Conservation (phyloP, 2,797 vertebrate genomes). For the Halcyon smyrnensis region DNA sequence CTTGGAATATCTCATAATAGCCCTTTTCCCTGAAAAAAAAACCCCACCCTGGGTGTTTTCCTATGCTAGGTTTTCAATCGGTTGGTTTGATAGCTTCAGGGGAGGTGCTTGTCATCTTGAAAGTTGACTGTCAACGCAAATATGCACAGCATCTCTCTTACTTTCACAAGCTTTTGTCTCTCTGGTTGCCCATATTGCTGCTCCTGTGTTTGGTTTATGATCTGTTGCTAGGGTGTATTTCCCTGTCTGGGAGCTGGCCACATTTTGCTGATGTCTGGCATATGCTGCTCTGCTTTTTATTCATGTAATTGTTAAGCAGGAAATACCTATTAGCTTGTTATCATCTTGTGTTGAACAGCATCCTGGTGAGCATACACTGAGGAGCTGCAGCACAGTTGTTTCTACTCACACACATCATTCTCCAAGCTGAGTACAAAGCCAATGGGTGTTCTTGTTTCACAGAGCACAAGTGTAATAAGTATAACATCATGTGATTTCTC, state of each 20-base stretch:
- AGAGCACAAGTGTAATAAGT: not conserved
- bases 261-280: conserved; percentile 43
- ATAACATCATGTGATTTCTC: not conserved
- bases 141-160: not conserved
- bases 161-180: not conserved
- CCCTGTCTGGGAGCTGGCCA: conserved; percentile 6
- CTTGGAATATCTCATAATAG: not conserved
- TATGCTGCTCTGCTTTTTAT: conserved; percentile 51
- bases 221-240: conserved; percentile 52
- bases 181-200: not conserved
- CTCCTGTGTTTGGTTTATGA: conserved; percentile 35
- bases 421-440: not conserved
- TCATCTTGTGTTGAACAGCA: conserved; percentile 31
- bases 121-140: not conserved
- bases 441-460: not conserved
- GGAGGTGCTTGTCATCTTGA: not conserved
- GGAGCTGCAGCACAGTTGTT: conserved; percentile 45
- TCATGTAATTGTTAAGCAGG: conserved; percentile 46
- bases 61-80: not conserved
- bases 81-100: not conserved
- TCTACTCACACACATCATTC: conserved; percentile 39
- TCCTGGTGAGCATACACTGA: conserved; percentile 24
- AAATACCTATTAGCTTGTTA: conserved; percentile 70
- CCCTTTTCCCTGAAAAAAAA: not conserved
- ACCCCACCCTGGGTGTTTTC: not conserved